Evolutionary conservation across 1,140 invertebrate species (phyloP).

Genomic region (Nebria ingens): DNA sequence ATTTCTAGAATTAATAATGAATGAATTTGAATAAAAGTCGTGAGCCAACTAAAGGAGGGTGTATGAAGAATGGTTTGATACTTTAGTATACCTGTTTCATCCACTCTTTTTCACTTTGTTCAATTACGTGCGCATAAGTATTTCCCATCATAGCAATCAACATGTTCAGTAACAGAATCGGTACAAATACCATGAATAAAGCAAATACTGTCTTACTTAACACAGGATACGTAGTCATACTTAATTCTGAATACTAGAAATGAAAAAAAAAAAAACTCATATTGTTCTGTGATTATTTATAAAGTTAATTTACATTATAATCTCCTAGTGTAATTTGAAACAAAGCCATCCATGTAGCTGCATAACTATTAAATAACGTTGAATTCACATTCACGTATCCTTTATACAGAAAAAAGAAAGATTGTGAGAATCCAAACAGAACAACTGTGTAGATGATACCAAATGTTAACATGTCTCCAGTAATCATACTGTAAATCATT

Average conservation of each 20-base stretch:
- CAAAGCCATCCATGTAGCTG: slow-evolving; percentile 91
- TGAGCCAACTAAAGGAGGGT: too few species aligned
- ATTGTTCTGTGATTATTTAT: not conserved
- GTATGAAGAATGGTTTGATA: too few species aligned
- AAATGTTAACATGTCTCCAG: slow-evolving; percentile 94
- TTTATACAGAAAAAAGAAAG: slow-evolving; percentile 94
- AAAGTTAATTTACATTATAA: slow-evolving; percentile 73
- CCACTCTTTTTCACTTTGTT: slow-evolving; percentile 97
- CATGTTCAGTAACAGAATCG: slow-evolving; percentile 94
- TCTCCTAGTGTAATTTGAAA: slow-evolving; percentile 97
- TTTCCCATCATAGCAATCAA: slow-evolving; percentile 99
- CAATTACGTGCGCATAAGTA: slow-evolving; percentile 94
- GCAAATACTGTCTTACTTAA: slow-evolving; percentile 91
- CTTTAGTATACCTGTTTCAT: slow-evolving; percentile 93
- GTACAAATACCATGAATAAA: slow-evolving; percentile 95
- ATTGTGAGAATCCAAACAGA: slow-evolving; percentile 89
- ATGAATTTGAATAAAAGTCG: too few species aligned
- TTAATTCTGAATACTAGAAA: slow-evolving; percentile 78
- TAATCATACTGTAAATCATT: slow-evolving; percentile 98
- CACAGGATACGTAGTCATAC: slow-evolving; percentile 78
- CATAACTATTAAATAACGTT: slow-evolving; percentile 73
- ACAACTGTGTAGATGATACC: slow-evolving; percentile 92
- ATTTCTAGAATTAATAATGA: not conserved
- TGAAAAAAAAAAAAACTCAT: not conserved
- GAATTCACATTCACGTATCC: slow-evolving; percentile 72